These are phyloP conservation scores for Ceratotherium simum DNA, from an alignment of 2,113 vertebrate species.

Conservation along the genomic window DNA sequence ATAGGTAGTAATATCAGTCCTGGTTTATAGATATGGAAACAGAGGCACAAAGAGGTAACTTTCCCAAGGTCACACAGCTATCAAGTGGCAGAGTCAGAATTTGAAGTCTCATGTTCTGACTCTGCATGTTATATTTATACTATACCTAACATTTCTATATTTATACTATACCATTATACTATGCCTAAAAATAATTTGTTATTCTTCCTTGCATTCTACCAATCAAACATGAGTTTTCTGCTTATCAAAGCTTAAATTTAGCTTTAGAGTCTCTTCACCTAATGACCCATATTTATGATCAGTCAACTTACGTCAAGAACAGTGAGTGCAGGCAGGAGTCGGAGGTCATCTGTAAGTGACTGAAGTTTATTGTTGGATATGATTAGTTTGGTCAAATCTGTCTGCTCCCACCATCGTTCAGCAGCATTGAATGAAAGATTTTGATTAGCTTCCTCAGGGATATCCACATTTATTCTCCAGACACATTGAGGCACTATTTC, in stretches of 20 bases:
- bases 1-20: background rate
- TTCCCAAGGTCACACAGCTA: background rate
- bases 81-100: background rate
- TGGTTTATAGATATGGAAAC: background rate
- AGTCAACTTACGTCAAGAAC: constrained; percentile 92
- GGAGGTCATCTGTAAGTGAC: constrained; percentile 92
- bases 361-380: constrained; percentile 96
- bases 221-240: background rate
- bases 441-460: constrained; percentile 92
- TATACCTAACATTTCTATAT: too few relatives aligned
- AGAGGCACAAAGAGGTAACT: background rate
- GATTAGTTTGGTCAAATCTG: constrained; percentile 94
- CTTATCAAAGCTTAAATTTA: constrained; percentile 25
- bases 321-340: constrained; percentile 91
- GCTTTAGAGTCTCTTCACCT: background rate
- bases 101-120: background rate
- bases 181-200: background rate
- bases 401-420: constrained; percentile 98
- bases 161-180: background rate
- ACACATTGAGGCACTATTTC: constrained; percentile 93
- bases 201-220: background rate
- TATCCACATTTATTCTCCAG: constrained; percentile 95
- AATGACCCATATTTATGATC: background rate
- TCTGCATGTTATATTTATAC: background rate
- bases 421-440: constrained; percentile 90